phyloP scores from a whole-genome alignment of 2,797 vertebrate species.

The Pangasius macronema region DNA sequence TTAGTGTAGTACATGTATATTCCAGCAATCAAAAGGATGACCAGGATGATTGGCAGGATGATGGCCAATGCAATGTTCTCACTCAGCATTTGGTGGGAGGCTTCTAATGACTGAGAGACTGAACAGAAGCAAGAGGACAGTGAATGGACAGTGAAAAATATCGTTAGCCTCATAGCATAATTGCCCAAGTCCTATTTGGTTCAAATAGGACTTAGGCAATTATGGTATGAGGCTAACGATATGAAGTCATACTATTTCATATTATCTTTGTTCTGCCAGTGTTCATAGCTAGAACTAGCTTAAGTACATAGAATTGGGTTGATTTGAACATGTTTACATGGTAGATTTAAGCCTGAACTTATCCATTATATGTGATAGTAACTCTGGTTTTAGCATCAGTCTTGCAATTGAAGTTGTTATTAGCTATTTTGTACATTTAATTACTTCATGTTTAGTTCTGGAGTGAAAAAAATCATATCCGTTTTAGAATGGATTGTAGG shows the following conservation, averaged over 20 bases:
- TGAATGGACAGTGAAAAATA: slow-evolving; percentile 1
- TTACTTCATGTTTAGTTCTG: not conserved
- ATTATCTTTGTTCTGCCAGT: not conserved
- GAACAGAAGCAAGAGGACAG: slow-evolving; percentile 30
- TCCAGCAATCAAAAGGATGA: slow-evolving; percentile 89
- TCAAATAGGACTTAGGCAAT: too few species aligned
- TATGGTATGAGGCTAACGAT: too few species aligned
- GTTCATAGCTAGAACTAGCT: not conserved
- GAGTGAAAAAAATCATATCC: not conserved
- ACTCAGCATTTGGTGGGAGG: slow-evolving; percentile 86
- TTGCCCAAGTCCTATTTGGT: too few species aligned
- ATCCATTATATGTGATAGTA: not conserved
- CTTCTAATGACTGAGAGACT: slow-evolving; percentile 90
- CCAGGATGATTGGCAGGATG: slow-evolving; percentile 87
- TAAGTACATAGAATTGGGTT: not conserved
- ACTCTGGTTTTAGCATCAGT: not conserved
- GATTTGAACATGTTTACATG: not conserved
- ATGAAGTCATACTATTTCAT: not conserved
- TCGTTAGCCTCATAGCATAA: too few species aligned
- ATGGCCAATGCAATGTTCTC: slow-evolving; percentile 92
- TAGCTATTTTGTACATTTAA: not conserved
- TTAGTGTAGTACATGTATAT: slow-evolving; percentile 94
- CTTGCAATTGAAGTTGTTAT: not conserved
- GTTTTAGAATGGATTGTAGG: not conserved
- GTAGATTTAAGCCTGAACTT: not conserved